These are phyloP conservation scores for Apodemia arnacis DNA, from an alignment of 2,888 invertebrate genomes.

Conservation along the genomic window DNA sequence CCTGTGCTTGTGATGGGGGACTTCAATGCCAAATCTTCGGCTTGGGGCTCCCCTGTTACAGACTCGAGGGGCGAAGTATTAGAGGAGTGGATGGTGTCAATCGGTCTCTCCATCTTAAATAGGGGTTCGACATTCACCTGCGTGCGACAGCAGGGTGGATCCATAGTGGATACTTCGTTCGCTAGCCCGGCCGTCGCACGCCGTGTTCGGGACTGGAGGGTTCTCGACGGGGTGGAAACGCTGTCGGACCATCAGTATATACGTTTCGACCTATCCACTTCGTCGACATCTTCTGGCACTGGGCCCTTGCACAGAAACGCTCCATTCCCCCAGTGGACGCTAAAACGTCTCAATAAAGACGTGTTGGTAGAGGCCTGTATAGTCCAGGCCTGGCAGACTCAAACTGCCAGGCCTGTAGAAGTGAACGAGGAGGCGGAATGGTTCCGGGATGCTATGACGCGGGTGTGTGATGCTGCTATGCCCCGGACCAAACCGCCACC, in stretches of 20 bases:
- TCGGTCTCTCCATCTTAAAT: slow-evolving; percentile 54
- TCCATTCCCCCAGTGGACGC: slow-evolving; percentile 50
- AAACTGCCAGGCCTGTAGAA: background rate
- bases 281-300: background rate
- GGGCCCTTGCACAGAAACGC: background rate
- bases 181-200: slow-evolving; percentile 41
- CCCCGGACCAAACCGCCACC: slow-evolving; percentile 38
- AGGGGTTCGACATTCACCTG: slow-evolving; percentile 64
- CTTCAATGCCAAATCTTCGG: slow-evolving; percentile 67
- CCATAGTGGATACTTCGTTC: slow-evolving; percentile 67
- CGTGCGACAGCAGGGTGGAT: slow-evolving; percentile 70
- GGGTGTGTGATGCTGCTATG: slow-evolving; percentile 69
- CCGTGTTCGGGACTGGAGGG: slow-evolving; percentile 44
- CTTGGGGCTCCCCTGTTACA: slow-evolving; percentile 66
- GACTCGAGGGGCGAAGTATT: slow-evolving; percentile 55
- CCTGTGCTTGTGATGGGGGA: slow-evolving; percentile 41
- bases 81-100: slow-evolving; percentile 54
- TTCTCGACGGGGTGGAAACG: slow-evolving; percentile 50
- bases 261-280: slow-evolving; percentile 22
- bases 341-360: slow-evolving; percentile 40
- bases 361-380: slow-evolving; percentile 53
- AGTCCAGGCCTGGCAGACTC: slow-evolving; percentile 43
- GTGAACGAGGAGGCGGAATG: slow-evolving; percentile 20
- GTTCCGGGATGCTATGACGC: slow-evolving; percentile 36
- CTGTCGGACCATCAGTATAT: slow-evolving; percentile 62